Evolutionary conservation across 2,113 vertebrate genomes (phyloP), one percentile per base, ranked within the genome.

Genomic region (Variabilichromis moorii): DNA sequence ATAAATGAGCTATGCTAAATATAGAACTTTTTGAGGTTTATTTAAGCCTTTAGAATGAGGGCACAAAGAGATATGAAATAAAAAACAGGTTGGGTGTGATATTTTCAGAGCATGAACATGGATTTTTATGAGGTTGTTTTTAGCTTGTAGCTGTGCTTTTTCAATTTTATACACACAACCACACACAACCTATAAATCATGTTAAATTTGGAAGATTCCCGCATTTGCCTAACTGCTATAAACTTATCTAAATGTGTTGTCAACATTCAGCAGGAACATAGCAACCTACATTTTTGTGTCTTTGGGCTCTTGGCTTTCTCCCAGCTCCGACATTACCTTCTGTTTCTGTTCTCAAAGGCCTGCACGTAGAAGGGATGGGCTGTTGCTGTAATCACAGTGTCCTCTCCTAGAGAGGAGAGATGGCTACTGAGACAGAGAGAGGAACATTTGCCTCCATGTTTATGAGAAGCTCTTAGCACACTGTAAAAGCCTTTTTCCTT

Each of bases 281-380:
- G 89, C 84, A 93, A 93, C 93, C 93, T 94, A 94, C 91, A 91
- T 94, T 88, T 88, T 59, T 55, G 80, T 93, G 91, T 93, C 90
- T 95, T 88, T 88, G 90, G 90, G 93, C 88, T 91, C 86, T 93
- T 90, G 86, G 89, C 93, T 89, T 86, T 71, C 89, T 86, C 86
- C 89, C 83, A 92, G 68, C 88, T 82, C 59, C 2, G 54, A 88
- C 90, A 91, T 91, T 90, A 90, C 87, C 86, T 90, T 92, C 87
- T 92, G 87, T 86, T 89, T 82, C 55, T 92, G 88, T 68, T 86
- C 90, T 91, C 53, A 86, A 82, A 93, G 86, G 81, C 89, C 68
- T 87, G 83, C 54, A 79, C 86, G 81, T 76, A 80, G 88, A 61
- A 93, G 82, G 73, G 86, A 89, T 31, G 79, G 57, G 45, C 80